Conservation (phyloP, 1,140 invertebrate genomes). For the Hydropsyche tenuis region DNA sequence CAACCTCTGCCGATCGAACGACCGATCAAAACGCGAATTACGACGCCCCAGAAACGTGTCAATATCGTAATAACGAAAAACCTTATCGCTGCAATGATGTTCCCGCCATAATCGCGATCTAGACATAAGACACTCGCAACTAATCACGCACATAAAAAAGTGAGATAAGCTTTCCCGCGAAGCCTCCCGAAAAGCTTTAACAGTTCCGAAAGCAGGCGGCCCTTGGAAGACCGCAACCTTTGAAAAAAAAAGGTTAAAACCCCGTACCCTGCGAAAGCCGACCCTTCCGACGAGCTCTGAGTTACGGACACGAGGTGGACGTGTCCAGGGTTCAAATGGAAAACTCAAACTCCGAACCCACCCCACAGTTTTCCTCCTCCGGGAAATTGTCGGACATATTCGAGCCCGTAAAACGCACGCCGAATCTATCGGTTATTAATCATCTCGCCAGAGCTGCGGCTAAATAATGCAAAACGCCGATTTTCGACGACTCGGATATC, state of each 20-base stretch:
- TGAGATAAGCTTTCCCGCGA: no score
- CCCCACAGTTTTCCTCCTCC: constrained; percentile 8
- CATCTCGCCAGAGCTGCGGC: background rate
- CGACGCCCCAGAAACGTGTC: no score
- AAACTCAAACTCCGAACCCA: background rate
- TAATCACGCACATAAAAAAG: background rate
- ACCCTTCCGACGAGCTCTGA: background rate
- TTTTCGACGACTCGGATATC: constrained; percentile 25
- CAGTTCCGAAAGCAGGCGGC: no score
- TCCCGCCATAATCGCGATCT: background rate
- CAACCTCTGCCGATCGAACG: no score
- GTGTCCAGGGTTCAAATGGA: constrained; percentile 38
- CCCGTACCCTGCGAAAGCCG: background rate
- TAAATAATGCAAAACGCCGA: constrained; percentile 26
- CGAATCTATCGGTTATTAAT: constrained; percentile 24
- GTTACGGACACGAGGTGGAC: constrained; percentile 26
- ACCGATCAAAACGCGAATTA: no score
- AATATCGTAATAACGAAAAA: no score
- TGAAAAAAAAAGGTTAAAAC: constrained; percentile 13
- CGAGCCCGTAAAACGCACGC: constrained; percentile 1
- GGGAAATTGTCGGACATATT: constrained; percentile 45
- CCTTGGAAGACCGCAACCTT: background rate
- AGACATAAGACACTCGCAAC: background rate
- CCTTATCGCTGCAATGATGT: background rate
- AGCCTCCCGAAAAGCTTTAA: no score